Percentiles rank a stretch among this genome's conserved stretches.
Evolutionary conservation across 2,113 vertebrate genomes (phyloP).

Genomic region (Trematomus loennbergii): DNA sequence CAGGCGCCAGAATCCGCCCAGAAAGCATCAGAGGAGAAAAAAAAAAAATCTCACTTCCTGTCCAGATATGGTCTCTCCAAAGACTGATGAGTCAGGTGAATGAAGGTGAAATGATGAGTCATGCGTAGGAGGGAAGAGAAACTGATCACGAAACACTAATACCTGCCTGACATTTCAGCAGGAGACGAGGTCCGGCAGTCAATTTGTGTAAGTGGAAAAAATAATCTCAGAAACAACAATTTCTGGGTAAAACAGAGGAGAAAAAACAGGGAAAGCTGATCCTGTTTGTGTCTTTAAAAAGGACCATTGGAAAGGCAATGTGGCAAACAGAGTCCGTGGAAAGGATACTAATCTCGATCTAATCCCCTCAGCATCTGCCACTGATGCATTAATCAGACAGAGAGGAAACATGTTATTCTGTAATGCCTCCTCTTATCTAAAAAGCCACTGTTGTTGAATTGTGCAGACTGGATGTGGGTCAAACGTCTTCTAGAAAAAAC

Average conservation of each 20-base stretch:
- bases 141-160: constrained; percentile 2
- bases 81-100: constrained; percentile 66
- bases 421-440: constrained; percentile 74
- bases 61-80: constrained; percentile 23
- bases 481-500: constrained; percentile 31
- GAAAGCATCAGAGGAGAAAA: constrained; percentile 21
- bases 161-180: constrained; percentile 37
- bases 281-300: constrained; percentile 76
- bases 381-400: constrained; percentile 83
- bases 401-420: constrained; percentile 84
- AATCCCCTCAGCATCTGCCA: constrained; percentile 84
- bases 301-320: constrained; percentile 68
- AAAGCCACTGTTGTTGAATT: constrained; percentile 71
- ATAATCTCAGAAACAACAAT: constrained; percentile 36
- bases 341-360: constrained; percentile 84
- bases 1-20: constrained; percentile 44
- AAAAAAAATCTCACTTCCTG: constrained; percentile 51
- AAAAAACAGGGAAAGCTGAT: constrained; percentile 60
- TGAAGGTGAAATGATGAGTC: constrained; percentile 73
- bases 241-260: background rate
- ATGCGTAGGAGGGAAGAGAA: constrained; percentile 37
- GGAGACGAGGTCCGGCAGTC: constrained; percentile 20
- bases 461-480: constrained; percentile 44
- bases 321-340: constrained; percentile 77
- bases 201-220: constrained; percentile 19